These are phyloP conservation scores for Tragelaphus eurycerus DNA, from an alignment of 2,797 vertebrate species.

Conservation along the genomic window DNA sequence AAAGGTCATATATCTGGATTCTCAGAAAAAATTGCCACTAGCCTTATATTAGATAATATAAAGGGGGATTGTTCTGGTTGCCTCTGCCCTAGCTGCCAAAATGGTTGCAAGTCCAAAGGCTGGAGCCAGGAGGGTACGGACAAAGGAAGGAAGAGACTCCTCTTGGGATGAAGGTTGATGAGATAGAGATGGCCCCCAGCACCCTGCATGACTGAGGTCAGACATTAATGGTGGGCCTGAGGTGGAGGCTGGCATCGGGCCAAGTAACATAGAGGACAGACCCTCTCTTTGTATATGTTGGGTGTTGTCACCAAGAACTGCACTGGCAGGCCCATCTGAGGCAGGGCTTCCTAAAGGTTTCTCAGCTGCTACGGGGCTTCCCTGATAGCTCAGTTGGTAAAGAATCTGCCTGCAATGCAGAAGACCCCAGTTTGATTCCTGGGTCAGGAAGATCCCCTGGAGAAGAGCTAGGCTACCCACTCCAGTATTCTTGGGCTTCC, in stretches of 20 bases:
- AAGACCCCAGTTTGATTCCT: neutral
- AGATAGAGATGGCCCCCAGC: neutral
- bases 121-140: neutral
- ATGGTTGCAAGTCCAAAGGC: neutral
- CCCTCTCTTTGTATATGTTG: neutral
- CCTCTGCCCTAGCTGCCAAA: neutral
- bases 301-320: neutral
- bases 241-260: neutral
- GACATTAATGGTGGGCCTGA: neutral
- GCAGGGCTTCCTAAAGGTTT: neutral
- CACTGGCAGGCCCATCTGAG: neutral
- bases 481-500: neutral
- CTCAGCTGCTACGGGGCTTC: neutral
- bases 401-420: neutral
- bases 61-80: neutral
- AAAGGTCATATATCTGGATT: neutral
- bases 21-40: neutral
- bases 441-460: neutral
- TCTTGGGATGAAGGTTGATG: neutral
- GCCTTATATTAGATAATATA: neutral
- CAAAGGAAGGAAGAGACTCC: neutral
- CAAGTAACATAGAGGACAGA: neutral
- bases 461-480: neutral
- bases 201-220: neutral
- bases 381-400: neutral